These are phyloP conservation scores for Melanotaenia boesemani DNA, from an alignment of 2,797 vertebrate species.

Conservation along the genomic window DNA sequence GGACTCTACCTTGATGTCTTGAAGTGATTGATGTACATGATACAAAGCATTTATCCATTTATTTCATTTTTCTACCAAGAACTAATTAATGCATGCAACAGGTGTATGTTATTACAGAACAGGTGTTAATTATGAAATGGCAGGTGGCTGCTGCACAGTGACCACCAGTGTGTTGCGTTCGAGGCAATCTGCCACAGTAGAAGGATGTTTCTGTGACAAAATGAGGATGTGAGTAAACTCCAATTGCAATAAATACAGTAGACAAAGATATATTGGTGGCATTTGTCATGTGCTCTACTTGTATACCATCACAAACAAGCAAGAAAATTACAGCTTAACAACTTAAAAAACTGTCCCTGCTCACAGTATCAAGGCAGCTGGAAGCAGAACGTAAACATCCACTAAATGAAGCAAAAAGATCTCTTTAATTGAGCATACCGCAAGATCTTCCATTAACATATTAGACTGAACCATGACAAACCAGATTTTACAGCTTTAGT, in stretches of 20 bases:
- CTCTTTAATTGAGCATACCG: constrained; percentile 19
- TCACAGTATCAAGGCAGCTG: constrained; percentile 11
- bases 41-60: constrained; percentile 42
- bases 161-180: constrained; percentile 40
- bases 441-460: constrained; percentile 40
- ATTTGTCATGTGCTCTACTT: neutral
- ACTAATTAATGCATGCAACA: constrained; percentile 55
- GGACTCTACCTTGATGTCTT: constrained; percentile 19
- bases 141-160: constrained; percentile 61
- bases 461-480: constrained; percentile 30
- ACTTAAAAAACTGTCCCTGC: neutral
- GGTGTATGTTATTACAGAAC: constrained; percentile 60
- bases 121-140: constrained; percentile 63
- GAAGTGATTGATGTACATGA: constrained; percentile 9
- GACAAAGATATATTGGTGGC: constrained; percentile 2
- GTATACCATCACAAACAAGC: neutral
- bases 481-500: constrained; percentile 39
- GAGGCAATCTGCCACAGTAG: constrained; percentile 48
- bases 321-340: constrained; percentile 15
- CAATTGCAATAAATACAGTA: constrained; percentile 17
- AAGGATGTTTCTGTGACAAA: constrained; percentile 5
- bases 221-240: constrained; percentile 41
- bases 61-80: constrained; percentile 40
- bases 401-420: constrained; percentile 10
- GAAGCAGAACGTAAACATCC: constrained; percentile 7